Evolutionary conservation across 2,888 invertebrate species (phyloP).

Genomic region (Pollenia angustigena): DNA sequence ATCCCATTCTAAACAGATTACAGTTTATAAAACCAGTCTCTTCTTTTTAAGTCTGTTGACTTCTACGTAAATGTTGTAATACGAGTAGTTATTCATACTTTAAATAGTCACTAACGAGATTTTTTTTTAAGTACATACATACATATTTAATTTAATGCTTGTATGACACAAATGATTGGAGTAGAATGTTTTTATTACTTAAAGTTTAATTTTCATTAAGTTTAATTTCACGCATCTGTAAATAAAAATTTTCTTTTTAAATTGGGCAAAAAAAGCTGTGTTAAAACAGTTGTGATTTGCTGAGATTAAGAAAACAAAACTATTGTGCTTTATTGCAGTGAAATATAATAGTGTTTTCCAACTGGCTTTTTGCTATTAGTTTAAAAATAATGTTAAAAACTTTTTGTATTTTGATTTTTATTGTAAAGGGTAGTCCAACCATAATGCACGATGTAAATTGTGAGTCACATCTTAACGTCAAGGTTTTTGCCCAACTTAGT

Average conservation of each 20-base stretch:
- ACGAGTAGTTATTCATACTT: not conserved
- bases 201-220: constrained; percentile 8
- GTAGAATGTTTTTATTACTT: constrained; percentile 35
- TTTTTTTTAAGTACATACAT: not conserved
- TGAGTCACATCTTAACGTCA: too few relatives aligned
- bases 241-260: constrained; percentile 55
- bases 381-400: too few relatives aligned
- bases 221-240: constrained; percentile 62
- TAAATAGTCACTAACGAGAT: not conserved
- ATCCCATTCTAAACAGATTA: constrained; percentile 36
- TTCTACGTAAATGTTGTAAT: constrained; percentile 31
- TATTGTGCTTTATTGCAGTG: not conserved
- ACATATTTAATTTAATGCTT: constrained; percentile 17
- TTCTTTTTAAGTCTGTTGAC: constrained; percentile 30
- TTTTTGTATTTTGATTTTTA: not conserved
- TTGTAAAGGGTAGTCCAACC: not conserved
- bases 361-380: too few relatives aligned
- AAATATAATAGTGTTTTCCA: too few relatives aligned
- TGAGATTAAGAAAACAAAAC: not conserved
- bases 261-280: not conserved
- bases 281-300: not conserved
- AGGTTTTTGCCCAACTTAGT: too few relatives aligned
- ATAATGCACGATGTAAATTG: too few relatives aligned
- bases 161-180: constrained; percentile 30
- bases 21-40: constrained; percentile 45